Percentiles rank a stretch among this genome's conserved stretches.
phyloP scores from a whole-genome alignment of 2,113 vertebrate species.

The Tetrax tetrax region DNA sequence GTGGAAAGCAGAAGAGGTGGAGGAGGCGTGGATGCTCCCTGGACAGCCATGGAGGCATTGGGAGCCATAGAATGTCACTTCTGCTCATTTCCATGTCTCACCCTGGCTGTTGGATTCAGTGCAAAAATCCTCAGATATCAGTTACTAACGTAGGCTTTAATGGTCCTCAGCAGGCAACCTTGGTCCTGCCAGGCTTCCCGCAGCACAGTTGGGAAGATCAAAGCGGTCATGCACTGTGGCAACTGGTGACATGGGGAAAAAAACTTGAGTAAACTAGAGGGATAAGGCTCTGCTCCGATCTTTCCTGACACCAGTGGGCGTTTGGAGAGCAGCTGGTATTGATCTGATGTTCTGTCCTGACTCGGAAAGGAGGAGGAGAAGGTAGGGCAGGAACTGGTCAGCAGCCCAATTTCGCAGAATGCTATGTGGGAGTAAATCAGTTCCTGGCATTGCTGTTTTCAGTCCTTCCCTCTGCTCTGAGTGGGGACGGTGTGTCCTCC shows the following conservation, averaged over 20 bases:
- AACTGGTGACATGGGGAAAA: background rate
- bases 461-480: background rate
- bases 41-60: background rate
- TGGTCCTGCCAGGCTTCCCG: background rate
- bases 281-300: background rate
- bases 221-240: background rate
- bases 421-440: background rate
- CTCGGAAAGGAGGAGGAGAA: background rate
- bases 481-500: background rate
- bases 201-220: background rate
- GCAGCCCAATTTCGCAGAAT: background rate
- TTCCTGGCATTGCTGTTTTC: background rate
- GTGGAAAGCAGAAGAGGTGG: background rate
- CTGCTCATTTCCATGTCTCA: background rate
- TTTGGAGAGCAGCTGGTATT: background rate
- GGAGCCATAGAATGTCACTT: background rate
- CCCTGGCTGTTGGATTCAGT: background rate
- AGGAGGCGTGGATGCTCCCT: background rate
- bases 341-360: background rate
- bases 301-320: background rate
- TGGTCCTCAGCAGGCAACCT: conserved; percentile 5
- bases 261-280: background rate
- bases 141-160: conserved; percentile 17
- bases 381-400: background rate
- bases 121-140: background rate